Conservation (phyloP, 2,797 vertebrate species). For the Hydrolagus colliei region DNA sequence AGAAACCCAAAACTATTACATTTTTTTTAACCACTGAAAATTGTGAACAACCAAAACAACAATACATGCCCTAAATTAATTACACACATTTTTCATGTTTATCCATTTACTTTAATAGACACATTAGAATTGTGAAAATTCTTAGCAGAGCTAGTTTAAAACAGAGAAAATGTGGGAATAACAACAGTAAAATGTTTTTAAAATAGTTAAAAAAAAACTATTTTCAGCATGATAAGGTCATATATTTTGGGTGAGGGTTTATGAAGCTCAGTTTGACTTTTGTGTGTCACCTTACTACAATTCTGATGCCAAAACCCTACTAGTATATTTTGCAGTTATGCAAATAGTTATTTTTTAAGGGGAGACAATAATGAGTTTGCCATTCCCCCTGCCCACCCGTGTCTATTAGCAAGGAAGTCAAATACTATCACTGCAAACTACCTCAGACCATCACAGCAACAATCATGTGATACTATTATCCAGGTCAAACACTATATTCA, state of each 20-base stretch:
- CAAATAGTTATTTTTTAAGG: neutral
- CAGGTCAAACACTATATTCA: neutral
- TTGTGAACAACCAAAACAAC: neutral
- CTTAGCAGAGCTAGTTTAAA: neutral
- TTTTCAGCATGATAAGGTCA: no score
- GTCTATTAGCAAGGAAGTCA: neutral
- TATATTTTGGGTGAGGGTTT: no score
- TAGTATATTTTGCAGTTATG: neutral
- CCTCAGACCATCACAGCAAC: neutral
- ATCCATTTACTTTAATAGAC: neutral
- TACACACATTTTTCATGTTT: neutral
- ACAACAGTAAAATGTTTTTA: no score
- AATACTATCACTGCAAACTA: neutral
- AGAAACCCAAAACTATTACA: neutral
- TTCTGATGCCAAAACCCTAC: neutral
- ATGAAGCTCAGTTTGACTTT: no score
- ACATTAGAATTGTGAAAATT: neutral
- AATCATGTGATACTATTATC: slow-evolving; percentile 2
- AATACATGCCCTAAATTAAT: neutral
- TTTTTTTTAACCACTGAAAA: neutral
- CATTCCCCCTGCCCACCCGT: no score
- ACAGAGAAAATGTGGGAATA: no score
- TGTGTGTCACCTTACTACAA: neutral
- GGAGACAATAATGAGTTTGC: neutral
- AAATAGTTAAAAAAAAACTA: no score